Conservation (phyloP, 2,888 invertebrate genomes). For the Ernsta delagoae region DNA sequence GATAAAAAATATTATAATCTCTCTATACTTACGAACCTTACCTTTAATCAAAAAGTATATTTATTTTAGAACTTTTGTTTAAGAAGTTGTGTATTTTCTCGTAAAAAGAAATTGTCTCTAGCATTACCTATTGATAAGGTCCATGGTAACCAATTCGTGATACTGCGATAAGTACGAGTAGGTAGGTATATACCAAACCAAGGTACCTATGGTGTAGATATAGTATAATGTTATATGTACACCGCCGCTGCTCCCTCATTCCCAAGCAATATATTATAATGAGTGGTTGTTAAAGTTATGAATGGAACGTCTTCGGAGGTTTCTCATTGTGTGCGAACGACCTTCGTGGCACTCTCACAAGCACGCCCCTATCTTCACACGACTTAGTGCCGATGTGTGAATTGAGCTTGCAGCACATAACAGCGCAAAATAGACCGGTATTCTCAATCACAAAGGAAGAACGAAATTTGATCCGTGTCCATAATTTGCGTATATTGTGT, state of each 20-base stretch:
- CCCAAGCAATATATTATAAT: slow-evolving; percentile 64
- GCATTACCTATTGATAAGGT: too few species aligned
- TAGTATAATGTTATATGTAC: slow-evolving; percentile 7
- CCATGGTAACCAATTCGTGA: too few species aligned
- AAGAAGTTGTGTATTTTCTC: too few species aligned
- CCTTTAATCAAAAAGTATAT: too few species aligned
- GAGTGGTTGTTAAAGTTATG: slow-evolving; percentile 81
- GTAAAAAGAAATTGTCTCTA: too few species aligned
- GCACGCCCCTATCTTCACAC: slow-evolving; percentile 11
- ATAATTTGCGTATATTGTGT: slow-evolving; percentile 36
- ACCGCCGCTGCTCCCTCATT: slow-evolving; percentile 49
- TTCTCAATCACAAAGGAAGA: slow-evolving; percentile 35
- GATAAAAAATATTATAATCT: too few species aligned
- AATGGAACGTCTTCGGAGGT: slow-evolving; percentile 72
- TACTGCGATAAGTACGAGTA: too few species aligned
- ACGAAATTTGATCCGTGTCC: slow-evolving; percentile 31
- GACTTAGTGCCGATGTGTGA: slow-evolving; percentile 18
- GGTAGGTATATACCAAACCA: neutral
- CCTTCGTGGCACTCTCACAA: slow-evolving; percentile 35
- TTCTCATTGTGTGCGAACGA: slow-evolving; percentile 41
- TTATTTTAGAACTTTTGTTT: too few species aligned
- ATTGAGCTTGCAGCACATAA: slow-evolving; percentile 14
- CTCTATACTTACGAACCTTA: too few species aligned
- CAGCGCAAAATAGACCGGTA: slow-evolving; percentile 34
- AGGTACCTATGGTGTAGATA: too few species aligned